Evolutionary conservation across 2,113 vertebrate genomes (phyloP).

Genomic region (Mola mola): DNA sequence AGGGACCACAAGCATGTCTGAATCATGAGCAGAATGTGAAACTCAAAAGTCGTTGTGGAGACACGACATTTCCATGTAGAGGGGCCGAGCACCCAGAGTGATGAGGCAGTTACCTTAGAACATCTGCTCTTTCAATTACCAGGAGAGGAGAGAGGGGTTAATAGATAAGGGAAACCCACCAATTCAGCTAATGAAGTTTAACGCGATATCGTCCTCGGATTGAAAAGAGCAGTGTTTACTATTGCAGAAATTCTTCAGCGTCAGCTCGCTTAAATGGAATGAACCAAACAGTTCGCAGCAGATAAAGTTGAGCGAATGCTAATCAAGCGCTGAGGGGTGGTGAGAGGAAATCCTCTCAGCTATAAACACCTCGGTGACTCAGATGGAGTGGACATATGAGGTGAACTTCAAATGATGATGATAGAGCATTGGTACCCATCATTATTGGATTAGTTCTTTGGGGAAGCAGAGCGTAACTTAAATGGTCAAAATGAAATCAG

Average conservation of each 20-base stretch:
- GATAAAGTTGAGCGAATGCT: constrained; percentile 52
- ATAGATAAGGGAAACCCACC: constrained; percentile 61
- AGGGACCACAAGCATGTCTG: constrained; percentile 27
- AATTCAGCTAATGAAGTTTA: constrained; percentile 63
- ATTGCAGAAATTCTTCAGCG: constrained; percentile 36
- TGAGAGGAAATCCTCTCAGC: constrained; percentile 32
- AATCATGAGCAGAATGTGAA: constrained; percentile 37
- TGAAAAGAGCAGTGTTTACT: constrained; percentile 30
- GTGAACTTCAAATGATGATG: constrained; percentile 9
- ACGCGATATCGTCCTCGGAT: constrained; percentile 55
- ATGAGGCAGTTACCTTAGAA: constrained; percentile 72
- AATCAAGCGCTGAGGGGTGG: constrained; percentile 24
- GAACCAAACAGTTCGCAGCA: constrained; percentile 18
- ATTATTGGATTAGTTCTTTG: no score
- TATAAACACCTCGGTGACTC: constrained; percentile 1
- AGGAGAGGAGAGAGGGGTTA: constrained; percentile 50
- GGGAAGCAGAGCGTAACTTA: no score
- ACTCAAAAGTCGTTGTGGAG: constrained; percentile 52
- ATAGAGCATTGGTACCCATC: no score
- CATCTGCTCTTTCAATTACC: constrained; percentile 73
- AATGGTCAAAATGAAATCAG: no score
- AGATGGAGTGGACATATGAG: background rate
- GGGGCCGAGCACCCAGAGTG: constrained; percentile 53
- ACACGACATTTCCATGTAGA: constrained; percentile 47
- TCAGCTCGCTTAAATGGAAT: constrained; percentile 41